phyloP scores from a whole-genome alignment of 2,888 invertebrate genomes.

The Caenorhabditis sinica region DNA sequence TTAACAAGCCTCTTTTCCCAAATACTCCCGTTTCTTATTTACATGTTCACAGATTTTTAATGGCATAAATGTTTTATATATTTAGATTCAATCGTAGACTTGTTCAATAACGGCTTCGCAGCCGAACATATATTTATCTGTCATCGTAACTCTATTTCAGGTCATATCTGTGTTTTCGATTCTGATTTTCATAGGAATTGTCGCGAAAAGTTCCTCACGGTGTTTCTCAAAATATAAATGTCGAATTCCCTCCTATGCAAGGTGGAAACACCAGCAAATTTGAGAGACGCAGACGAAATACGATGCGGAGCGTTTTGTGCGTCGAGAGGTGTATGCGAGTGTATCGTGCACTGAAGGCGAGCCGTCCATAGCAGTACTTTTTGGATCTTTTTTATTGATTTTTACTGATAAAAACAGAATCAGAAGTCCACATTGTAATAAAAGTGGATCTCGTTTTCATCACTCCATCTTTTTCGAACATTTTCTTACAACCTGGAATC shows the following conservation, averaged over 20 bases:
- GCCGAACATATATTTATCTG: no score
- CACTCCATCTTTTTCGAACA: no score
- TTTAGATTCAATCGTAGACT: no score
- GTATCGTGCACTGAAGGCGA: slow-evolving; percentile 42
- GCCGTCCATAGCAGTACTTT: slow-evolving; percentile 59
- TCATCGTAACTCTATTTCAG: no score
- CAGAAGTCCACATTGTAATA: no score
- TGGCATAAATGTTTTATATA: slow-evolving; percentile 7
- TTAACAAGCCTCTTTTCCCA: slow-evolving; percentile 82
- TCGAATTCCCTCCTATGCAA: slow-evolving; percentile 2
- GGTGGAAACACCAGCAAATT: background rate
- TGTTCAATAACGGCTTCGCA: no score
- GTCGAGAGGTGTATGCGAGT: slow-evolving; percentile 56
- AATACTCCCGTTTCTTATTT: background rate
- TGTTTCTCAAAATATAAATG: background rate
- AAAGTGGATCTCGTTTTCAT: no score
- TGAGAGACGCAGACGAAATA: slow-evolving; percentile 38
- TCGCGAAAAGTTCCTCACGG: no score
- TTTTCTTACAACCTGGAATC: no score
- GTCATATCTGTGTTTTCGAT: background rate
- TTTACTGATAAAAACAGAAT: no score
- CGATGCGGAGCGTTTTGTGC: slow-evolving; percentile 51
- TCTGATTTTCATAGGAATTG: background rate
- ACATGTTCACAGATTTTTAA: background rate
- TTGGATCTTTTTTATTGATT: slow-evolving; percentile 30